Evolutionary conservation across 2,888 invertebrate species (phyloP).

Genomic region (Pachycephus smyrnensis): DNA sequence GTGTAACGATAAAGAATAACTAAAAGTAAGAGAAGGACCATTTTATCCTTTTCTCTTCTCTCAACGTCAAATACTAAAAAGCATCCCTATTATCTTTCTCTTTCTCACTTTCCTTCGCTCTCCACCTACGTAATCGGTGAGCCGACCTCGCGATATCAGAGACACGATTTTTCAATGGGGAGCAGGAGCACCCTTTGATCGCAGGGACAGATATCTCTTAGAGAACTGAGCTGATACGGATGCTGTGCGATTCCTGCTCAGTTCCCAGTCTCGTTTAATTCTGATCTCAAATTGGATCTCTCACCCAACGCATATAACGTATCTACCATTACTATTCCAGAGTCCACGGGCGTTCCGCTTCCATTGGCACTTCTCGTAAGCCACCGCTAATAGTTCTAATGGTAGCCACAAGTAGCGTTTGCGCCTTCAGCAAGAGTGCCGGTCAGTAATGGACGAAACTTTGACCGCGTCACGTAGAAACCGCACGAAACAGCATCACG

Average conservation of each 20-base stretch:
- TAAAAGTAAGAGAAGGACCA: slow-evolving; percentile 25
- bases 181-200: not conserved
- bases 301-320: not conserved
- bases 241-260: not conserved
- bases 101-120: slow-evolving; percentile 4
- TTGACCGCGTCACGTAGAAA: slow-evolving; percentile 35
- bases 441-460: slow-evolving; percentile 22
- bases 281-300: not conserved
- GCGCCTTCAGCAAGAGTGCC: not conserved
- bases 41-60: slow-evolving; percentile 1
- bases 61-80: slow-evolving; percentile 13
- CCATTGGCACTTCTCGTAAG: not conserved
- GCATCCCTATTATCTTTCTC: slow-evolving; percentile 14
- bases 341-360: not conserved
- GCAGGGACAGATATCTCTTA: not conserved
- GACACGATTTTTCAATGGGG: not conserved
- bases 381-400: slow-evolving; percentile 4
- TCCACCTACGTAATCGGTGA: slow-evolving; percentile 5
- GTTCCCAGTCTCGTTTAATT: not conserved
- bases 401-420: not conserved
- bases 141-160: not conserved
- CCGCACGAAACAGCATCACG: slow-evolving; percentile 20
- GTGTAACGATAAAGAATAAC: slow-evolving; percentile 42
- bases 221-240: not conserved
- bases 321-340: not conserved